Evolutionary conservation across 92 coral and sea anemone species (phyloP), one percentile per base, ranked within the genome.

Genomic region (Umimayanthus kanabou): DNA sequence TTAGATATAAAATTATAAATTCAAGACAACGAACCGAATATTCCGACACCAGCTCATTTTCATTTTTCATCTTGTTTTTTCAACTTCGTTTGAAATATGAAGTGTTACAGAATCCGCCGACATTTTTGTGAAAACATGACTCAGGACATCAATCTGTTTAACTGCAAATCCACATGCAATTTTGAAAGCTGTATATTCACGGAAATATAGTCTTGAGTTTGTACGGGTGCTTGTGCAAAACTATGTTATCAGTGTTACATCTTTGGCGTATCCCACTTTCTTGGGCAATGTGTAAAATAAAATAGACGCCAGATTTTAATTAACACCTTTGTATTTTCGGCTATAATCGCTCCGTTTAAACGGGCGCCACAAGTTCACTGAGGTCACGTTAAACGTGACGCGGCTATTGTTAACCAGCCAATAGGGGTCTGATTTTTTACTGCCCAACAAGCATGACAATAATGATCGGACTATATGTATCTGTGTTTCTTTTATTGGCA

Each of bases 301-400:
- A 76, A 73, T 77, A 86, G 94, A 92, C 94, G 93, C 93, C 91
- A 91, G 70, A 76, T 61, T 50, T 79, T 83, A 88, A 88, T 91
- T 91, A 91, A 57, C 91, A 84, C 93, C 75, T 90, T 83, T 16
- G 77, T 83, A 30, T 83, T 47, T 71, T 83, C 76, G 87, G 58
- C 76, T 83, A 58, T 83, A 83, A 83, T 83, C 66, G 87, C 65
- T 67, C 73, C 78, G 87, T 83, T 83, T 83, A 83, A 77, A 84
- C 66, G 87, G 94, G 93, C 93, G 93, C 95, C 95, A 91, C 67
- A 42, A 91, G 92, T 92, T 91, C 86, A 89, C 92, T 85, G 79
- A 89, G 92, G 79, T 85, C 93, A 84, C 92, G 90, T 88, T 82
- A 91, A 94, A 91, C 98, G 95, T 94, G 77, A 73, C 81, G 85